These are phyloP conservation scores for Pipa parva DNA, from an alignment of 2,113 vertebrate species.

Conservation along the genomic window DNA sequence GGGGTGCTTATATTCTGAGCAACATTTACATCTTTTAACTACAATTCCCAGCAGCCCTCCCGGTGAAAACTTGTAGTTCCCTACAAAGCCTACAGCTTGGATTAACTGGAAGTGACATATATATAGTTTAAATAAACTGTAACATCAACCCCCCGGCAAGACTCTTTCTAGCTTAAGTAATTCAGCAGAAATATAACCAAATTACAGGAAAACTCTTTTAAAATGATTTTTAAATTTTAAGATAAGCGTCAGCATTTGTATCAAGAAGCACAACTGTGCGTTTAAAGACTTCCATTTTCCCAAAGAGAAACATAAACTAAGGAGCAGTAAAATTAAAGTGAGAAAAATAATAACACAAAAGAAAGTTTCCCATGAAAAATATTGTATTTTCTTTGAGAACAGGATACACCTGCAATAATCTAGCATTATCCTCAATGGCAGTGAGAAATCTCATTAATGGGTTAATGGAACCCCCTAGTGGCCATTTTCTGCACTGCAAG, in stretches of 20 bases:
- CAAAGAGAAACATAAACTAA: conserved; percentile 40
- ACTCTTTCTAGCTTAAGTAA: no score
- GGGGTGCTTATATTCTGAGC: no score
- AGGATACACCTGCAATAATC: conserved; percentile 62
- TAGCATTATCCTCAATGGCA: background rate
- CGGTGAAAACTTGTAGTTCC: no score
- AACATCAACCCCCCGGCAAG: no score
- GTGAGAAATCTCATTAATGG: conserved; percentile 47
- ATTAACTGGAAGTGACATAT: no score
- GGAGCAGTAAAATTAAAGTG: conserved; percentile 22
- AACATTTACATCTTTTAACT: no score
- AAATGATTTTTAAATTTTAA: no score
- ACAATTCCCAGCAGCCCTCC: no score
- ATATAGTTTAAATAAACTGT: no score
- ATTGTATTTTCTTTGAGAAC: conserved; percentile 61
- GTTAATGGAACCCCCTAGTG: conserved; percentile 61
- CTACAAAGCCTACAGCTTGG: no score
- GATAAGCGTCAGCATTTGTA: conserved; percentile 1
- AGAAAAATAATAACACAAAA: conserved; percentile 52
- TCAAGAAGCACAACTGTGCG: background rate
- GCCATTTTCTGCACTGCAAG: conserved; percentile 6
- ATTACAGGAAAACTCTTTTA: background rate
- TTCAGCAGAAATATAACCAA: background rate
- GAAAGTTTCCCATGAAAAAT: conserved; percentile 58
- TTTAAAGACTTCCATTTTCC: conserved; percentile 40